Evolutionary conservation across 2,797 vertebrate species (phyloP), one percentile per base, ranked within the genome.

Genomic region (Okamejei kenojei): DNA sequence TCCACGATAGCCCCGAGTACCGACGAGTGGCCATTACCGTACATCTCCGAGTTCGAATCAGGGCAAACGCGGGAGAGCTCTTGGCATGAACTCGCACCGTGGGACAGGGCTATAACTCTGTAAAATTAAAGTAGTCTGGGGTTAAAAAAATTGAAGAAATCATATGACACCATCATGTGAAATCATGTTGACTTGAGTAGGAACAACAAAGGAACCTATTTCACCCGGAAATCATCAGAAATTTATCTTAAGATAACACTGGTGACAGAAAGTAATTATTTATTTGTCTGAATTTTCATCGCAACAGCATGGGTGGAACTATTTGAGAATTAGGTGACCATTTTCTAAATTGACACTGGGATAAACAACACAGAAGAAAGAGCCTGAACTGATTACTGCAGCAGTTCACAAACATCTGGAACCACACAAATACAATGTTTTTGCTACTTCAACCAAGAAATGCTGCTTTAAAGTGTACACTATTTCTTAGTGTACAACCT

Each of bases 281-380:
- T 11, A 2, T 1, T 7, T 3, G 29, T 5, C 13, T 86, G 58
- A 63, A 2, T 32, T 84, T 65, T n/a, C 81, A n/a, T 2, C n/a
- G 26, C 58, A 86, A 86, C 26, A 86, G 8, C 26, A 84, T 29
- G 58, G 38, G 58, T 13, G n/a, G 82, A n/a, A 63, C n/a, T 86
- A 86, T n/a, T n/a, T 61, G 61, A 63, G 5, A 86, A 8, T 17
- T 7, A 86, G 54, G 13, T 86, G 58, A 63, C 63, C 29, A 86
- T 32, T 86, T 86, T 63, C 26, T 86, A 86, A 19, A 19, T 84
- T 84, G n/a, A 35, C 77, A 78, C 77, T 78, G 81, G 81, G 54
- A 23, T 84, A 61, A 19, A 61, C 58, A n/a, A 26, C 19, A 13
- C 61, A 63, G 81, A 63, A 29, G 21, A 38, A 84, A 61, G 58